Percentiles rank a stretch among this genome's conserved stretches.
Conservation (phyloP, 2,113 vertebrate species). For the Donacobius atricapilla region DNA sequence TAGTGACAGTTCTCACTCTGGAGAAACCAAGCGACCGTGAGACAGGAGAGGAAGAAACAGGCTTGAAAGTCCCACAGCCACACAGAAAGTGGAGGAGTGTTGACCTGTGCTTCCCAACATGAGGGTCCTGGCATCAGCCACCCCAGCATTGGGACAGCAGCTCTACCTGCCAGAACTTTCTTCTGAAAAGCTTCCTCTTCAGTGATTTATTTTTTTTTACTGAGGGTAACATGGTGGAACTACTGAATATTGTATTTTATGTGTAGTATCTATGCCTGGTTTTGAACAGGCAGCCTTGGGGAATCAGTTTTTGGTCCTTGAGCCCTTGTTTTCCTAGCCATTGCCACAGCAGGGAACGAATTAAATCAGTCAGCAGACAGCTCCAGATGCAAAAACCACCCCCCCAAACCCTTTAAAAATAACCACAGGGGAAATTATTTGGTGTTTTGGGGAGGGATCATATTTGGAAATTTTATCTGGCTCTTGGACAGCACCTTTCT, state of each 20-base stretch:
- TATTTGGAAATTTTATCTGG: not conserved
- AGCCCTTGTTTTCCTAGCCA: not conserved
- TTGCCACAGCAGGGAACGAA: not conserved
- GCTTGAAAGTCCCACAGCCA: not conserved
- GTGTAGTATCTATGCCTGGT: not conserved
- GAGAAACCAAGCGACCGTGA: not conserved
- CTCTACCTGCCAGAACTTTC: not conserved
- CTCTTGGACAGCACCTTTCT: not conserved
- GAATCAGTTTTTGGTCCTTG: not conserved
- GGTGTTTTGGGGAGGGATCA: not conserved
- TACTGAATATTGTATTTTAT: not conserved
- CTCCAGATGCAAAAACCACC: not conserved
- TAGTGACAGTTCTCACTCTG: not conserved
- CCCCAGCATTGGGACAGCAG: accelerated
- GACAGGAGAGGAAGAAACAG: not conserved
- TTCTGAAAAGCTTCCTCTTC: not conserved
- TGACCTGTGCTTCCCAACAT: not conserved
- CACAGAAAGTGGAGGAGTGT: not conserved
- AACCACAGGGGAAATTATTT: not conserved
- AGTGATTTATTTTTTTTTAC: not conserved
- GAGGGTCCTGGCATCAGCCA: not conserved
- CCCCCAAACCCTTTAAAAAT: not conserved
- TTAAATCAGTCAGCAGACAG: not conserved
- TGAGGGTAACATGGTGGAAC: not conserved
- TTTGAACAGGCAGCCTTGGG: not conserved